phyloP scores from a whole-genome alignment of 2,888 invertebrate genomes.

The Punctoribates punctum region DNA sequence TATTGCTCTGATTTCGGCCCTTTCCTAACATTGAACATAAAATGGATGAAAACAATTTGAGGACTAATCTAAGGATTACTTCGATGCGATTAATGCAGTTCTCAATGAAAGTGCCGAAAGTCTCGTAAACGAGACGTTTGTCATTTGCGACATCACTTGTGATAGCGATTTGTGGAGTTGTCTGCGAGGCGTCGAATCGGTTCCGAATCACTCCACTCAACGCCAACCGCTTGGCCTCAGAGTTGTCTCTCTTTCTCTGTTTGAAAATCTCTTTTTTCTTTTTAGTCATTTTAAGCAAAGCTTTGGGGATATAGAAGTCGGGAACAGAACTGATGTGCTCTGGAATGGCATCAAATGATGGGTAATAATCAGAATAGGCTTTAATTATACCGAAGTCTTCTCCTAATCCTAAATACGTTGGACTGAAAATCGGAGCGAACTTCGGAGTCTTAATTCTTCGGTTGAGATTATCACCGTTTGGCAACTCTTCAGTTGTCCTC shows the following conservation, averaged over 20 bases:
- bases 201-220: constrained; percentile 29
- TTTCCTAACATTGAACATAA: background rate
- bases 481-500: background rate
- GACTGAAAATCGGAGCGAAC: constrained; percentile 16
- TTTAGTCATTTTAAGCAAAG: constrained; percentile 15
- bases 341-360: background rate
- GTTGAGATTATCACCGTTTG: background rate
- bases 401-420: constrained; percentile 29
- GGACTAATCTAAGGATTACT: background rate
- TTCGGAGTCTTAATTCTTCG: background rate
- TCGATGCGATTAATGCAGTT: constrained; percentile 26
- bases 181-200: background rate
- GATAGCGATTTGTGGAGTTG: background rate
- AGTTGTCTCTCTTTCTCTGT: background rate
- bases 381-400: constrained; percentile 35
- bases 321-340: constrained; percentile 9
- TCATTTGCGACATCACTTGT: constrained; percentile 17
- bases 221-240: constrained; percentile 11
- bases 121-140: constrained; percentile 37
- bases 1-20: constrained; percentile 22
- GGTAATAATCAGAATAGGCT: background rate
- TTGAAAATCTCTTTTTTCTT: background rate
- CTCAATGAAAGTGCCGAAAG: constrained; percentile 30
- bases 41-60: background rate
- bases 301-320: constrained; percentile 26